phyloP scores from a whole-genome alignment of 2,113 vertebrate genomes.

The Bothrops jararaca region DNA sequence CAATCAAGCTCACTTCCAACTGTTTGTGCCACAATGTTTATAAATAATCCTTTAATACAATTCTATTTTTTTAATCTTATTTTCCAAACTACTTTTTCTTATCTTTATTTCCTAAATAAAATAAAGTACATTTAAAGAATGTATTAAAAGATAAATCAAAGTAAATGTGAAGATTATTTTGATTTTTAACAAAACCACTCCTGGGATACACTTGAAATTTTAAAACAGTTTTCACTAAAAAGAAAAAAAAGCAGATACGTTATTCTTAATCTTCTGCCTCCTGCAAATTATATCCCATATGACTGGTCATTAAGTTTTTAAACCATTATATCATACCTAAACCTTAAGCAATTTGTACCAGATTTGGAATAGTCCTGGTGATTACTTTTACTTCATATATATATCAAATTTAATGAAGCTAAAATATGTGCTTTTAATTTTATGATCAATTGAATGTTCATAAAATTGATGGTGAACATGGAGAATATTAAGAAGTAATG shows the following conservation, averaged over 20 bases:
- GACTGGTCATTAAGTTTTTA: background rate
- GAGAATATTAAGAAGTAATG: background rate
- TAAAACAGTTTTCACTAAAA: background rate
- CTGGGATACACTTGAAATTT: background rate
- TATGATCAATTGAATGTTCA: background rate
- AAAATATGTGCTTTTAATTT: background rate
- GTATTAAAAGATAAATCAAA: background rate
- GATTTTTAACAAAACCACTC: background rate
- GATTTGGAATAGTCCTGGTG: background rate
- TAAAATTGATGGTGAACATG: background rate
- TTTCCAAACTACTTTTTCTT: background rate
- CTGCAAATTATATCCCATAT: background rate
- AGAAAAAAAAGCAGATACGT: background rate
- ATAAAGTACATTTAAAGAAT: background rate
- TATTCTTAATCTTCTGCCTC: background rate
- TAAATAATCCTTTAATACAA: background rate
- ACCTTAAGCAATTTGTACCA: background rate
- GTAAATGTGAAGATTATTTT: background rate
- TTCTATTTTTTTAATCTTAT: background rate
- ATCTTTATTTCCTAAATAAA: background rate
- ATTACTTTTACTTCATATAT: background rate
- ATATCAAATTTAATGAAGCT: background rate
- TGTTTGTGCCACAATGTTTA: background rate
- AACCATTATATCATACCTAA: background rate
- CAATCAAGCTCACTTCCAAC: background rate